Evolutionary conservation across 2,797 vertebrate genomes (phyloP), one percentile per base, ranked within the genome.

Genomic region (Tolypeutes matacus): DNA sequence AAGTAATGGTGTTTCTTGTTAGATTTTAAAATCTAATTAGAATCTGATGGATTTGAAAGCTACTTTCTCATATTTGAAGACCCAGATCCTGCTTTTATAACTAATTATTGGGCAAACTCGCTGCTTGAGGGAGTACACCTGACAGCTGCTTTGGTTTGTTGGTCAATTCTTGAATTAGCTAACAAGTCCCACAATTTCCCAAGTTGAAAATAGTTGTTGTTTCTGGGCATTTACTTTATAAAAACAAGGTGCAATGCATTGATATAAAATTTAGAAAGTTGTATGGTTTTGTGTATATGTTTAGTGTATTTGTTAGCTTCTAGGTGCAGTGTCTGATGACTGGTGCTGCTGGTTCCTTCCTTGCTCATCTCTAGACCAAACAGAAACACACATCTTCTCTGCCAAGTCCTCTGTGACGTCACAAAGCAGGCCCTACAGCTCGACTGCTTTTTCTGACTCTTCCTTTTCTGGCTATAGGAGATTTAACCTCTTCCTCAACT

Each of bases 401-500:
- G 89, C 89, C 95, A 84, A 76, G 53, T 20, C 18, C 39, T 64
- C 76, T 64, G 83, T 89, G 86, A 76, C 0, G 15, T 83, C 72
- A 67, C 21, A 49, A 42, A 91, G 51, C 70, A 72, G 76, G 39
- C 34, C 27, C 2, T 18, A 2, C 20, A 39, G 67, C 60, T 3
- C 3, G 6, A 34, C 0, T 0, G 39, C 62, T 85, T 86, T 69
- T 56, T 23, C 80, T 88, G 72, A n/a, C 3, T 13, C 72, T 51
- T 67, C 42, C 53, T 94, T 95, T 94, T 92, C 93, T 89, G 78
- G 75, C n/a, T 67, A 31, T 7, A 13, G 65, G 64, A 91, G 65
- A 56, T 82, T 92, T 78, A 95, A 92, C 64, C 46, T 86, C 73
- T 91, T 85, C 58, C 39, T 83, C n/a, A 34, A n/a, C 29, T 23